Percentiles rank a stretch among this genome's conserved stretches.
phyloP scores from a whole-genome alignment of 2,888 invertebrate species.

The Agrochola macilenta region DNA sequence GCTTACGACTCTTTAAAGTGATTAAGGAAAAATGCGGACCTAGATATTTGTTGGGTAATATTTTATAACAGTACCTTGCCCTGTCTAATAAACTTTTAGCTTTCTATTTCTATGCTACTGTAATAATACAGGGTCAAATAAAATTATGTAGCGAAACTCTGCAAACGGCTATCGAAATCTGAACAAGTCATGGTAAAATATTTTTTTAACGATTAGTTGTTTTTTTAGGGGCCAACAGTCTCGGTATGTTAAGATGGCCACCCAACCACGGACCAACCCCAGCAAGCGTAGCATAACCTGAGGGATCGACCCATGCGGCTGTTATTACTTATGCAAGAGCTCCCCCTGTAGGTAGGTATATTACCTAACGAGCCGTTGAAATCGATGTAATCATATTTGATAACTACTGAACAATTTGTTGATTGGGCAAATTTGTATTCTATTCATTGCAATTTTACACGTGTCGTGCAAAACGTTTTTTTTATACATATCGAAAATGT shows the following conservation, averaged over 20 bases:
- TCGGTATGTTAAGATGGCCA: too few species aligned
- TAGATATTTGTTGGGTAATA: neutral
- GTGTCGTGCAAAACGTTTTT: neutral
- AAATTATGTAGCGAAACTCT: too few species aligned
- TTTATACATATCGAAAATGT: neutral
- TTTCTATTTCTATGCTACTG: neutral
- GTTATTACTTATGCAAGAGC: too few species aligned
- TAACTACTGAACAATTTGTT: neutral
- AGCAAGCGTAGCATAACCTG: too few species aligned
- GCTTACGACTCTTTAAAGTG: neutral
- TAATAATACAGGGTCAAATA: too few species aligned
- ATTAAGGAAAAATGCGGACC: constrained; percentile 18
- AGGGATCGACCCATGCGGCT: too few species aligned
- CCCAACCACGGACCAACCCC: too few species aligned
- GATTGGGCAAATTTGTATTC: too few species aligned
- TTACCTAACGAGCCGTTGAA: neutral
- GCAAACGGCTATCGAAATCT: too few species aligned
- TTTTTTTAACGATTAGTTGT: too few species aligned
- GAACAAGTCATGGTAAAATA: too few species aligned
- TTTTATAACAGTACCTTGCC: neutral
- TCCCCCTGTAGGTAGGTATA: neutral
- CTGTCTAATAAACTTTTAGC: neutral
- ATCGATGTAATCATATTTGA: neutral
- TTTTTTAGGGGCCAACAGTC: too few species aligned
- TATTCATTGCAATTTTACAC: neutral